Evolutionary conservation across 1,140 invertebrate species (phyloP), one percentile per base, ranked within the genome.

Genomic region (Kradibia gibbosae): DNA sequence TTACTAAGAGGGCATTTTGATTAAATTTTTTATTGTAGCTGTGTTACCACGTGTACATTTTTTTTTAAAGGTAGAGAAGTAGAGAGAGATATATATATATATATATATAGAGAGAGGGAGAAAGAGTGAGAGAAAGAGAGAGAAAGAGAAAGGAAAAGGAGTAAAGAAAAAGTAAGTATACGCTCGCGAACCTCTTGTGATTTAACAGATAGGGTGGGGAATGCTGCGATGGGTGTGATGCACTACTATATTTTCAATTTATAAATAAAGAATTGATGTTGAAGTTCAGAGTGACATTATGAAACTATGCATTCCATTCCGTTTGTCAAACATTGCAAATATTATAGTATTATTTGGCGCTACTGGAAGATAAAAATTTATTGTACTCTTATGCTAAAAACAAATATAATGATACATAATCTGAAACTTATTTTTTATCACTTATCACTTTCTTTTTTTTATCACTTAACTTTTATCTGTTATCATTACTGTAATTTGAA

Each of bases 1-100:
- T 91, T 91, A 90, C 88, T 85, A 87, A 89, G 88, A 91, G 90
- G 89, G 90, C 87, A 91, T 90, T 91, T 91, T 91, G 90, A 91
- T 91, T 91, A 91, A 91, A 91, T 90, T 91, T 91, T 91, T 91
- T 91, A 91, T 91, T 90, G 89, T 89, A 86, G 87, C 82, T 62
- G 78, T 77, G 85, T 85, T 86, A 85, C 70, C 17, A 76, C 28
- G 3, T 22, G 78, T 42, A 53, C 60, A 31, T 75, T 45, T 73
- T 31, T 53, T 62, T 48, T 42, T 31, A 25, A 78, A 50, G 28
- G 36, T 22, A 13, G 31, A 7, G 45, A 17, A 17, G 11, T 17
- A 3, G 3, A 3, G 10, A 4, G 10, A 20, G 53, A 3, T 55
- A 4, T 22, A 11, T 1, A 1, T 1, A 22, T 11, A 11, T 13